Percentiles rank a stretch among this genome's conserved stretches.
Evolutionary conservation across 1,140 invertebrate genomes (phyloP).

Genomic region (Heterodera schachtii): DNA sequence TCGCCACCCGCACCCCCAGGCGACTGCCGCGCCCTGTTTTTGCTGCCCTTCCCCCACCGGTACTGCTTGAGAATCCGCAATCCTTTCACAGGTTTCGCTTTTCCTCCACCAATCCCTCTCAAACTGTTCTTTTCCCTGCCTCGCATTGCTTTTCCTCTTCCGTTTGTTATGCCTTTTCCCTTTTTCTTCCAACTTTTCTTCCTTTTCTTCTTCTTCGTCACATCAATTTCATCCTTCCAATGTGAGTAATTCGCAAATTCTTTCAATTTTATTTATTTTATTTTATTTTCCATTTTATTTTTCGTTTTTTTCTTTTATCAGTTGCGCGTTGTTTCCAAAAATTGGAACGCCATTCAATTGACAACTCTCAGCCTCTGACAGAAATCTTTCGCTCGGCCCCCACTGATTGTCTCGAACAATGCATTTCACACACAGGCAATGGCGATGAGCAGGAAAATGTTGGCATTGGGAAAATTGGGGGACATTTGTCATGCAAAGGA

Average conservation of each 20-base stretch:
- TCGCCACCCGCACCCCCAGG: too few relatives aligned
- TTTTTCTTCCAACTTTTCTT: neutral
- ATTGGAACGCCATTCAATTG: conserved; percentile 41
- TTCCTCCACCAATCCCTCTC: too few relatives aligned
- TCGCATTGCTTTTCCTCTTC: neutral
- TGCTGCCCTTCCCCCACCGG: too few relatives aligned
- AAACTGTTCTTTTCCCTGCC: too few relatives aligned
- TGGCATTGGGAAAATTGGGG: neutral
- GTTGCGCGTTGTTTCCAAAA: conserved; percentile 44
- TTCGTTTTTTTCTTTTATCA: conserved; percentile 16
- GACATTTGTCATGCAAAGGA: neutral
- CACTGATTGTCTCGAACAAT: conserved; percentile 37
- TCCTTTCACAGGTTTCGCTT: too few relatives aligned
- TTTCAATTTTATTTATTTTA: conserved; percentile 19
- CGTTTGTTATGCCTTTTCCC: neutral
- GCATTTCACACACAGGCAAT: conserved; percentile 30
- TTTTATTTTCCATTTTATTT: too few relatives aligned
- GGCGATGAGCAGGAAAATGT: conserved; percentile 24
- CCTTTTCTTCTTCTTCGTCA: neutral
- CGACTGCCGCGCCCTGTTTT: too few relatives aligned
- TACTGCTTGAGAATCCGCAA: too few relatives aligned
- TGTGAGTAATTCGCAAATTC: conserved; percentile 16
- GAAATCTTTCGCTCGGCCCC: conserved; percentile 39
- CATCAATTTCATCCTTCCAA: conserved; percentile 14
- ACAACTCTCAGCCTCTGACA: conserved; percentile 41